phyloP scores from a whole-genome alignment of 1,140 invertebrate species.

The Diachasmimorpha longicaudata region DNA sequence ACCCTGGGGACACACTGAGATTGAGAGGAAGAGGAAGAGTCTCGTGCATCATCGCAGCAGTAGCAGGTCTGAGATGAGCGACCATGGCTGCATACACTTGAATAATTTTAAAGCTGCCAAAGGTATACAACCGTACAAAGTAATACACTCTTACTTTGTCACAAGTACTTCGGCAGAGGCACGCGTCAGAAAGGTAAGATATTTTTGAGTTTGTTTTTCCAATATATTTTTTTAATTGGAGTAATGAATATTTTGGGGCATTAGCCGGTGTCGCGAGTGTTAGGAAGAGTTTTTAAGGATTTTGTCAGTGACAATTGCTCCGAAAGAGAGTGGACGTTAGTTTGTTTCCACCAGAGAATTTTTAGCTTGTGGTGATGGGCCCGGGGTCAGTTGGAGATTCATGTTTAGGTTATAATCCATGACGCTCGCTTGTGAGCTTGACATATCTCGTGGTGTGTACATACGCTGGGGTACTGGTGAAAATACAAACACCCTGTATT shows the following conservation, averaged over 20 bases:
- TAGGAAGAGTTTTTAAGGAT: neutral
- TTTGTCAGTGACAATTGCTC: neutral
- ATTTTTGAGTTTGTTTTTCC: neutral
- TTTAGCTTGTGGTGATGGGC: neutral
- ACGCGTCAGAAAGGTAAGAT: conserved; percentile 65
- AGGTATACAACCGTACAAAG: conserved; percentile 75
- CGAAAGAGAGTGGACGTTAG: neutral
- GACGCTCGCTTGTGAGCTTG: neutral
- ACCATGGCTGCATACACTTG: conserved; percentile 77
- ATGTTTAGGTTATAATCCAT: conserved; percentile 5
- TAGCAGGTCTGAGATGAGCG: conserved; percentile 66
- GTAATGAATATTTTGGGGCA: neutral
- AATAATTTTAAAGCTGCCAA: conserved; percentile 78
- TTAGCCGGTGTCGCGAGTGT: neutral
- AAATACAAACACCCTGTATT: conserved; percentile 18
- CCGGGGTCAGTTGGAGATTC: neutral
- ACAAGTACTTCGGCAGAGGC: conserved; percentile 67
- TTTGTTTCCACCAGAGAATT: too few species aligned
- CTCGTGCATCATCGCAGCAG: conserved; percentile 32
- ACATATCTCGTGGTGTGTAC: neutral
- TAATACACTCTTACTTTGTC: conserved; percentile 70
- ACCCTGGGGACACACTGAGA: neutral
- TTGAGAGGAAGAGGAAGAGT: conserved; percentile 11
- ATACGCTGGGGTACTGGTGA: neutral
- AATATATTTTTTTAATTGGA: neutral